A percentile compares a stretch with the other conserved stretches of the same genome.
These are phyloP conservation scores for Tachycineta bicolor DNA, from an alignment of 2,113 vertebrate genomes.

Conservation along the genomic window DNA sequence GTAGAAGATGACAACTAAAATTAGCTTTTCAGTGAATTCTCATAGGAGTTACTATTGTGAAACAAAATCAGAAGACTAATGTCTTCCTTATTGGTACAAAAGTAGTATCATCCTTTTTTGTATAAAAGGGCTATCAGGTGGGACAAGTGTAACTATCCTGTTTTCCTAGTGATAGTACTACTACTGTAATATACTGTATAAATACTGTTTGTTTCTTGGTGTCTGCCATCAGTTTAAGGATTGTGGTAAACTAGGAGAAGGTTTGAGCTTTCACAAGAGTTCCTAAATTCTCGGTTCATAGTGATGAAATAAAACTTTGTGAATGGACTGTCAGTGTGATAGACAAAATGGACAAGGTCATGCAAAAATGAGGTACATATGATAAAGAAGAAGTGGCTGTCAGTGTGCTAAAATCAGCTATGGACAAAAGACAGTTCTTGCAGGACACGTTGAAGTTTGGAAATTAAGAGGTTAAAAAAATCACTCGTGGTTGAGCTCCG, in stretches of 20 bases:
- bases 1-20: not conserved
- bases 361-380: not conserved
- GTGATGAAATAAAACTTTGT: not conserved
- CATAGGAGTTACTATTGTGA: not conserved
- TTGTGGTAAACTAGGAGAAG: not conserved
- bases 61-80: not conserved
- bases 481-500: accelerated
- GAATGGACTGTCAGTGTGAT: not conserved
- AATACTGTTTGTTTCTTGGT: not conserved
- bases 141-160: not conserved
- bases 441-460: not conserved
- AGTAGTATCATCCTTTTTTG: not conserved
- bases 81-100: not conserved
- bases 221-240: not conserved
- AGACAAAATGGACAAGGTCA: not conserved
- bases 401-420: not conserved
- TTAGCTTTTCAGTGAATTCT: not conserved
- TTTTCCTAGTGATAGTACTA: not conserved
- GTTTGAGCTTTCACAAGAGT: not conserved
- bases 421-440: not conserved
- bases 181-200: not conserved
- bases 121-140: not conserved
- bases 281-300: not conserved
- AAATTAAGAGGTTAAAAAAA: not conserved
- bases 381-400: not conserved